These are phyloP conservation scores for Tautogolabrus adspersus DNA, from an alignment of 2,113 vertebrate genomes.

Conservation along the genomic window DNA sequence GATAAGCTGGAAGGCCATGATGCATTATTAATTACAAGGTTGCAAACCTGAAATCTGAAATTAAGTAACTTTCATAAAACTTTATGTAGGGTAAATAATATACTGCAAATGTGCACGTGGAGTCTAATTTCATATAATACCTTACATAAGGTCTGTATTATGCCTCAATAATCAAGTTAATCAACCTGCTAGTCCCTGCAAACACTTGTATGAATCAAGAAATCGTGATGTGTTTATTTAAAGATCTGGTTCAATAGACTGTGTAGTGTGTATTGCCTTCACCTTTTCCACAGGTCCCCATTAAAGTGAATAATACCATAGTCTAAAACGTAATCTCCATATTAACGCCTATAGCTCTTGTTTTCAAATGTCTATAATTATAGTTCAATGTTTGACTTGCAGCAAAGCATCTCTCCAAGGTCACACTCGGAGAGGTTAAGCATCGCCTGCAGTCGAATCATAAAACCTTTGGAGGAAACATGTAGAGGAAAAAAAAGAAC, in stretches of 20 bases:
- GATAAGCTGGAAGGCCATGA: background rate
- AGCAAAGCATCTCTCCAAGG: conserved; percentile 54
- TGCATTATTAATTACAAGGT: background rate
- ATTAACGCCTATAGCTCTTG: conserved; percentile 5
- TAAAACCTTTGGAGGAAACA: conserved; percentile 54
- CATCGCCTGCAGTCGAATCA: conserved; percentile 59
- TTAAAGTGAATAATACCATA: background rate
- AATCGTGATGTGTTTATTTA: too few relatives aligned
- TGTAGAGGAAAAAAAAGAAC: background rate
- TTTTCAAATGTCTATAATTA: conserved; percentile 23
- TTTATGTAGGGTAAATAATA: too few relatives aligned
- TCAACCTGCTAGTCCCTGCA: too few relatives aligned
- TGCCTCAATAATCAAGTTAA: too few relatives aligned
- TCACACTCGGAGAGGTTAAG: conserved; percentile 48
- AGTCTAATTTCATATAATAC: too few relatives aligned
- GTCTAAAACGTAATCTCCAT: background rate
- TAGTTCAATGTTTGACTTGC: conserved; percentile 26
- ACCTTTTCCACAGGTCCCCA: background rate
- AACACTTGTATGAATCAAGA: too few relatives aligned
- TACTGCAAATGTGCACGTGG: too few relatives aligned
- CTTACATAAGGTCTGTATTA: too few relatives aligned
- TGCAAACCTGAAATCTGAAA: background rate
- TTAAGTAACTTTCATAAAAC: too few relatives aligned
- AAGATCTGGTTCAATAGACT: too few relatives aligned
- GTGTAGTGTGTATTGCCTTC: too few relatives aligned